phyloP scores from a whole-genome alignment of 2,797 vertebrate species.

The Lepus oiostolus region DNA sequence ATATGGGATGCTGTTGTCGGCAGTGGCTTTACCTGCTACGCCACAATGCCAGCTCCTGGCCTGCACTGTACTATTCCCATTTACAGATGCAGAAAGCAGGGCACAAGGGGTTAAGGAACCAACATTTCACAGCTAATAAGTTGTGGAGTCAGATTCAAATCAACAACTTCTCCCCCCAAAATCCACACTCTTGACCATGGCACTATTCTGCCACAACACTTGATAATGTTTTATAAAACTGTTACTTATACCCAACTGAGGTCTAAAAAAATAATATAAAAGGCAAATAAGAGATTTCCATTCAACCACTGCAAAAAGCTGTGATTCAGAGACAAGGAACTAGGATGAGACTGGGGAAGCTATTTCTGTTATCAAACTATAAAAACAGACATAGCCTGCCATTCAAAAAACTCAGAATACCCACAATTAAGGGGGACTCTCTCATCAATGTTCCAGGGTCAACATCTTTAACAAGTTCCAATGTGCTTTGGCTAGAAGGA shows the following conservation, averaged over 20 bases:
- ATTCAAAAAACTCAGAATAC: constrained; percentile 50
- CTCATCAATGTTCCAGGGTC: not conserved
- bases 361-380: constrained; percentile 8
- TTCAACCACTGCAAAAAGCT: not conserved
- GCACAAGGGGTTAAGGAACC: not conserved
- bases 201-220: not conserved
- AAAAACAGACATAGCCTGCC: constrained; percentile 1
- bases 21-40: too few relatives aligned
- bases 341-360: not conserved
- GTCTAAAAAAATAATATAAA: not conserved
- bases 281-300: not conserved
- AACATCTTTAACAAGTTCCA: not conserved
- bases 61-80: not conserved
- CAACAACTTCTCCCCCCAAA: not conserved
- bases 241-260: not conserved
- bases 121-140: not conserved
- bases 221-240: constrained; percentile 1
- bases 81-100: not conserved
- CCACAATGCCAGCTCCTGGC: too few relatives aligned
- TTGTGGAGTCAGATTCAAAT: not conserved
- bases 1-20: too few relatives aligned
- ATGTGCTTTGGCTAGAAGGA: not conserved
- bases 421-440: not conserved
- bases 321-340: not conserved
- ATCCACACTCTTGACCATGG: not conserved